Base-by-base conservation (phyloP, 2,113 vertebrate species). In the Passer montanus region DNA sequence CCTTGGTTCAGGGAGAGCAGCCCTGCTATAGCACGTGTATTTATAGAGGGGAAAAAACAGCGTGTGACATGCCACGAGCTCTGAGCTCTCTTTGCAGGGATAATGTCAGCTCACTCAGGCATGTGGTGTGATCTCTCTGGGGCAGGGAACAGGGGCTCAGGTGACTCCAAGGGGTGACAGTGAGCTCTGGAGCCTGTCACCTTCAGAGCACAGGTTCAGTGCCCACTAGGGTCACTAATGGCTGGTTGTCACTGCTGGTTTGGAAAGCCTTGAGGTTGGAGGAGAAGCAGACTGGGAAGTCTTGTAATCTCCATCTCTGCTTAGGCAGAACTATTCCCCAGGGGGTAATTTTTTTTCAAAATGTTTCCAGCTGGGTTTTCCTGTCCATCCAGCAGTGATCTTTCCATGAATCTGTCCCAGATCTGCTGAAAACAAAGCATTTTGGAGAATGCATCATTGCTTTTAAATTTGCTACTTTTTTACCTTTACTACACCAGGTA, bases 11-110 rank as follows among this genome's bases (percentile, higher is more conserved):
- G 22, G 1, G 96, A 93, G 64, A 49, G 91, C 95, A 93, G 84
- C 84, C 80, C 49, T 75, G 81, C 94, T 82, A 39, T 43, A 80
- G 94, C 93, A 93, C 93, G 28, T 75, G 58, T 95, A 97, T 97
- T 97, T 97, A 97, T 95, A 97, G 97, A 96, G 33, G 64, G n/a
- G 14, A 8, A 50, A 50, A 79, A 77, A 87, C 60, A 80, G 86
- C 6, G 80, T 95, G 95, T 70, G 80, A 53, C 81, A 77, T 16
- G 20, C 66, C 85, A 59, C 23, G 56, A 95, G 81, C 93, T 91
- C 30, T 79, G 56, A 95, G 81, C 93, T 91, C 30, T 79, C 78
- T 95, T 93, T 96, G 88, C 85, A 84, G 63, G 30, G 89, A 67
- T 66, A 69, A 59, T 49, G 41, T 64, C 78, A 80, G 89, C 39